These are phyloP conservation scores for Mystacides longicornis DNA, from an alignment of 2,888 invertebrate species.

Conservation along the genomic window DNA sequence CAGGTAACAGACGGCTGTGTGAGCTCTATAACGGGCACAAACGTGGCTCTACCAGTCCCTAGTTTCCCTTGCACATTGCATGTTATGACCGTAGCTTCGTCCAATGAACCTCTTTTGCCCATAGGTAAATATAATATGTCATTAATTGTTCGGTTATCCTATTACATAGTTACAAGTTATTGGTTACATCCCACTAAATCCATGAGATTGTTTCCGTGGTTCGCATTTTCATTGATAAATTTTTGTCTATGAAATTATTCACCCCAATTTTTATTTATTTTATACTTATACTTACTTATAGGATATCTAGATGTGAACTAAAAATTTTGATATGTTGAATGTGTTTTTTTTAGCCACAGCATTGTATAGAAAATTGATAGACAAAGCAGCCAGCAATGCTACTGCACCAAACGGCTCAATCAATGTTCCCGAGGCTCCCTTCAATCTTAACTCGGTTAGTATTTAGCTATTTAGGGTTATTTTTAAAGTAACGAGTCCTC, in stretches of 20 bases:
- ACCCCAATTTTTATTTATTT: no score
- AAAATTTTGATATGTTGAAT: no score
- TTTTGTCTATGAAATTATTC: no score
- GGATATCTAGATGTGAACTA: no score
- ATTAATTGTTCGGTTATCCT: no score
- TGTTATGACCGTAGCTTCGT: constrained; percentile 60
- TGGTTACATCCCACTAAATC: no score
- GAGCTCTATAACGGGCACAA: constrained; percentile 41
- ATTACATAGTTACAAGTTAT: no score
- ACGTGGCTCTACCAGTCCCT: constrained; percentile 61
- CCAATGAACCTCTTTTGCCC: constrained; percentile 52
- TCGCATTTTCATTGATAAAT: no score
- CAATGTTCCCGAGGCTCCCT: constrained; percentile 19
- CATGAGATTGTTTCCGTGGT: no score
- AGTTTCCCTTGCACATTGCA: constrained; percentile 75
- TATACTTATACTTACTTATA: no score
- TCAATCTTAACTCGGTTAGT: constrained; percentile 19
- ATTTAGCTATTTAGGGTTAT: no score
- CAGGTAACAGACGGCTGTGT: constrained; percentile 45
- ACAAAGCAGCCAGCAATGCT: constrained; percentile 12
- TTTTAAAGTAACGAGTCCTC: no score
- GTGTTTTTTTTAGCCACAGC: constrained; percentile 14
- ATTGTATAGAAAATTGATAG: constrained; percentile 21
- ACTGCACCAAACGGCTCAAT: constrained; percentile 17
- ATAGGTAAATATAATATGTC: constrained; percentile 34